Evolutionary conservation across 2,113 vertebrate species (phyloP).

Genomic region (Odobenus rosmarus): DNA sequence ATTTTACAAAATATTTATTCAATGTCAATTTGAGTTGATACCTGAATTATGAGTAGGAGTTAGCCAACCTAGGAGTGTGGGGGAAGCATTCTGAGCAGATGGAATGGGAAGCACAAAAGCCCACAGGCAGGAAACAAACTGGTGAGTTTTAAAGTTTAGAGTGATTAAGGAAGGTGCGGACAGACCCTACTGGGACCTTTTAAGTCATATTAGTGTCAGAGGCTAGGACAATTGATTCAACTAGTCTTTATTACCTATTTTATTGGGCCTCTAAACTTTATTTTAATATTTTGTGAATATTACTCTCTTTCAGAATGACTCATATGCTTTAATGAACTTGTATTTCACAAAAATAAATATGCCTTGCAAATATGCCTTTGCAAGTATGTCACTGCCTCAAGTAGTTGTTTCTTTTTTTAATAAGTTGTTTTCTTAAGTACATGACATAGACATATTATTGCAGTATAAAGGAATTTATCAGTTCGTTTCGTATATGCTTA

Average conservation of each 20-base stretch:
- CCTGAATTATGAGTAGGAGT: not conserved
- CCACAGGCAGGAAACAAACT: not conserved
- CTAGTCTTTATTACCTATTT: not conserved
- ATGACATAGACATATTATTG: not conserved
- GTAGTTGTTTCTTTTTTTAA: not conserved
- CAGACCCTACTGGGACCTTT: not conserved
- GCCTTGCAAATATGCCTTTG: slow-evolving; percentile 15
- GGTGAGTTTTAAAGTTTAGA: not conserved
- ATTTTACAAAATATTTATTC: not conserved
- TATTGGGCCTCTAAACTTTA: not conserved
- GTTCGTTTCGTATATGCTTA: slow-evolving; percentile 50
- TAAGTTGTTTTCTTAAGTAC: slow-evolving; percentile 12
- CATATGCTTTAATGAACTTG: slow-evolving; percentile 6
- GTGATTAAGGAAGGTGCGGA: not conserved
- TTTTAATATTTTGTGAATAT: slow-evolving; percentile 25
- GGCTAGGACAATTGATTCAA: not conserved
- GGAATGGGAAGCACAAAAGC: not conserved
- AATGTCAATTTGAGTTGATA: slow-evolving; percentile 10
- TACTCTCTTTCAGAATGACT: not conserved
- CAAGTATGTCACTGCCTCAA: slow-evolving; percentile 30
- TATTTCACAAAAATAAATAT: slow-evolving; percentile 33
- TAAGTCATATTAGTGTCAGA: not conserved
- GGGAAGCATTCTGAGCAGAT: not conserved
- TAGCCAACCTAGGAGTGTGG: not conserved
- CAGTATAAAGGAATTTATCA: not conserved